Percentiles rank a stretch among this genome's conserved stretches.
Conservation (phyloP, 92 coral and sea anemone genomes). For the Heteractis magnifica region DNA sequence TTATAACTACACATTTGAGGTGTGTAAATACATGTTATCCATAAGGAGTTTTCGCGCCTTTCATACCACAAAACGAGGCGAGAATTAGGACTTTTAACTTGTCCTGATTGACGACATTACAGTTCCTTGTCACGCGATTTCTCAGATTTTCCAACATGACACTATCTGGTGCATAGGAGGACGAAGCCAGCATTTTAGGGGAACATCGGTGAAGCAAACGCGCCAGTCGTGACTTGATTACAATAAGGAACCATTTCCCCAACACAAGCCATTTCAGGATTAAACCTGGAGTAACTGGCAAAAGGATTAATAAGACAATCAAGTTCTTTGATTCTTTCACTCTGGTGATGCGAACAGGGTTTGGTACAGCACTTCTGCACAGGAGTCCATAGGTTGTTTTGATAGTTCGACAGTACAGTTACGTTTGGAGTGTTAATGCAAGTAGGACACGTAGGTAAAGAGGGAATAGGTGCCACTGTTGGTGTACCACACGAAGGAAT, state of each 20-base stretch:
- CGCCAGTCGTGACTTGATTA: conserved; percentile 41
- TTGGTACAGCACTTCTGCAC: conserved; percentile 65
- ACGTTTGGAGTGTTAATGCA: conserved; percentile 61
- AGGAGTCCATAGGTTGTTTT: conserved; percentile 71
- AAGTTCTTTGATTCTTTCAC: conserved; percentile 45
- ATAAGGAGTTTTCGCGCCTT: conserved; percentile 27
- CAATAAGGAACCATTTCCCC: conserved; percentile 56
- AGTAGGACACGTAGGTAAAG: conserved; percentile 83
- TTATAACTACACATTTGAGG: conserved; percentile 6
- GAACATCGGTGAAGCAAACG: conserved; percentile 57
- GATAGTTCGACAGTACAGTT: conserved; percentile 51
- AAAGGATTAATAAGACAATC: conserved; percentile 42
- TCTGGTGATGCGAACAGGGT: conserved; percentile 74
- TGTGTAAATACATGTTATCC: neutral
- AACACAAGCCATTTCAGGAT: conserved; percentile 54
- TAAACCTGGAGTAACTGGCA: conserved; percentile 42
- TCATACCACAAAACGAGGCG: conserved; percentile 9
- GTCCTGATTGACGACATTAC: conserved; percentile 14
- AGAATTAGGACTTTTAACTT: conserved; percentile 24
- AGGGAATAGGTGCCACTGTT: conserved; percentile 61
- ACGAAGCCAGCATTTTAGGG: conserved; percentile 30
- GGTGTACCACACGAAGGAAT: conserved; percentile 45
- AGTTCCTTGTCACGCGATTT: conserved; percentile 40
- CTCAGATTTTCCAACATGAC: neutral
- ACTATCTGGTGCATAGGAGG: neutral